These are phyloP conservation scores for Drosophila sturtevanti DNA, from an alignment of 1,140 invertebrate species.

Conservation along the genomic window DNA sequence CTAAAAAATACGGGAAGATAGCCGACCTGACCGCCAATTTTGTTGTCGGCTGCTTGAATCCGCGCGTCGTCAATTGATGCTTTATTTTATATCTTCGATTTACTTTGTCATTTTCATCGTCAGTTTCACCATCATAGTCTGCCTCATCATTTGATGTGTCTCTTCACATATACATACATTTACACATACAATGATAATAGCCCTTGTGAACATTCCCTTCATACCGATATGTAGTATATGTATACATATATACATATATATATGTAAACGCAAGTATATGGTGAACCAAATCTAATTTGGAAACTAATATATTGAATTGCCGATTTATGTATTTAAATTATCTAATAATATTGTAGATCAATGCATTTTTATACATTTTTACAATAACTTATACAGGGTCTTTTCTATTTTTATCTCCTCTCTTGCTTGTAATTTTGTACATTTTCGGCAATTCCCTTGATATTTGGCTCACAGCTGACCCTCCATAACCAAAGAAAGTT, in stretches of 20 bases:
- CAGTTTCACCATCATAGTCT: slow-evolving; percentile 47
- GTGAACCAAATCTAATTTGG: not conserved
- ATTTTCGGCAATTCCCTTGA: slow-evolving; percentile 6
- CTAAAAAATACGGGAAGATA: slow-evolving; percentile 44
- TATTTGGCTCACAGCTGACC: not conserved
- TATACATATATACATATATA: no score
- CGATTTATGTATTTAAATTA: no score
- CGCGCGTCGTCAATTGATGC: slow-evolving; percentile 63
- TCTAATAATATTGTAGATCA: slow-evolving; percentile 48
- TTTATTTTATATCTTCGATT: slow-evolving; percentile 70
- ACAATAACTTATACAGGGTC: slow-evolving; percentile 26
- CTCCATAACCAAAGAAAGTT: not conserved
- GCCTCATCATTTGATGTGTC: slow-evolving; percentile 37
- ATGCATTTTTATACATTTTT: slow-evolving; percentile 49
- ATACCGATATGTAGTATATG: no score
- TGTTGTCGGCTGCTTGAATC: slow-evolving; percentile 39
- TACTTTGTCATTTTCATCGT: slow-evolving; percentile 61
- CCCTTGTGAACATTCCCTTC: no score
- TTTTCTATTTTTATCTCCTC: not conserved
- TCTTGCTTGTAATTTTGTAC: slow-evolving; percentile 31
- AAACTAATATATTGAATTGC: no score
- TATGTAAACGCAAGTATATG: not conserved
- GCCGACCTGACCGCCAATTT: slow-evolving; percentile 27
- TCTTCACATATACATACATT: not conserved
- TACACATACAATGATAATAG: not conserved